Evolutionary conservation across 37 sponge, comb jelly and placozoan species (phyloP), one percentile per base, ranked within the genome.

Genomic region (Amphimedon queenslandica): DNA sequence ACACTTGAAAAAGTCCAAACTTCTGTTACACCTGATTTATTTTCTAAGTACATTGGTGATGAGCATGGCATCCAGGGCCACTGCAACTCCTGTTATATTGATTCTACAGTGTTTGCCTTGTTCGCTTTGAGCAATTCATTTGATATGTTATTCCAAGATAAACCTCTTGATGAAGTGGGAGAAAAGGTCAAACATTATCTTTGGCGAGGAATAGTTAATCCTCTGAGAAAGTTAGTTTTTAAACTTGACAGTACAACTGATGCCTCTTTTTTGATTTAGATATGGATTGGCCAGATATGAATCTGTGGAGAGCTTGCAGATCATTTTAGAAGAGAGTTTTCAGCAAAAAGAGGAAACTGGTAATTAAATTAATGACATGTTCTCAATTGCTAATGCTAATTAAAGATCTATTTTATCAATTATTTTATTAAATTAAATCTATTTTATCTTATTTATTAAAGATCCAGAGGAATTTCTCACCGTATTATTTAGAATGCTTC

Each of bases 401-500:
- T n/a, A n/a, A n/a, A n/a, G n/a, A n/a, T n/a, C n/a, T n/a, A n/a
- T n/a, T n/a, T n/a, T n/a, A n/a, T n/a, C n/a, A n/a, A n/a, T n/a
- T n/a, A n/a, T n/a, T n/a, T 51, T 23, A 34, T 24, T 25, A 39
- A 23, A n/a, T 10, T 39, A 47, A 47, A 18, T 13, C 51, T 18
- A 47, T 47, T 8, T 47, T 13, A 47, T 47, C 51, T 47, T n/a
- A n/a, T n/a, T n/a, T n/a, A n/a, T n/a, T n/a, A n/a, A n/a, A 90
- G 95, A 94, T 84, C 98, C 98, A 37, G 98, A 97, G 82, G 98
- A 93, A 69, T 93, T 97, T 47, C 84, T 97, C 40, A 97, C 88
- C 67, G 57, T 92, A 79, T 56, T 97, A 0, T 86, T 90, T 61
- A 84, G 84, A 25, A 84, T 90, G 42, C 77, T 83, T 11, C 35